Evolutionary conservation across 2,797 vertebrate species (phyloP).

Genomic region (Heliangelus exortis): DNA sequence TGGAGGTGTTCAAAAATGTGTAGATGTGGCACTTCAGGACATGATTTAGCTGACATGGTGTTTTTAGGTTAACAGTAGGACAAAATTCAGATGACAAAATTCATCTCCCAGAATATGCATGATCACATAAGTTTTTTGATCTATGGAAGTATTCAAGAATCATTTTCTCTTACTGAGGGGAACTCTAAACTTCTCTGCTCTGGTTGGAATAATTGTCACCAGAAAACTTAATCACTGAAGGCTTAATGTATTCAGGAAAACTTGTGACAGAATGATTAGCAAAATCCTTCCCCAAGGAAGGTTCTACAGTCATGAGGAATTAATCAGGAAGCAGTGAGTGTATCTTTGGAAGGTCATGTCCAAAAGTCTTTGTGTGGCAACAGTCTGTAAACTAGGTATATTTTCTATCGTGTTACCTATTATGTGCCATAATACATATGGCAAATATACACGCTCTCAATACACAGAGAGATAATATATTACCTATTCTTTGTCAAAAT

Average conservation of each 20-base stretch:
- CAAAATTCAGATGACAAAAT: no score
- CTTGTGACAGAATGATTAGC: not conserved
- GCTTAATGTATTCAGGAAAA: not conserved
- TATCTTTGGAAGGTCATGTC: not conserved
- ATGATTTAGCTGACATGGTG: no score
- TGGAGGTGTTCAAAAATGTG: no score
- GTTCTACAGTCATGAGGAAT: not conserved
- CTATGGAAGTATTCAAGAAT: not conserved
- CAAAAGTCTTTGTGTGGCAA: not conserved
- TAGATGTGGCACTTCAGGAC: no score
- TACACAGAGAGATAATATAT: not conserved
- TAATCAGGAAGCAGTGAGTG: not conserved
- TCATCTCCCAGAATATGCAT: not conserved
- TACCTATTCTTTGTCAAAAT: not conserved
- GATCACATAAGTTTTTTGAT: not conserved
- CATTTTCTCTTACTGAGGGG: not conserved
- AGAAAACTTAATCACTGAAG: not conserved
- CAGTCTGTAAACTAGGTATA: not conserved
- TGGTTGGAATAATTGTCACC: not conserved
- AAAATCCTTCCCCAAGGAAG: not conserved
- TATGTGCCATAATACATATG: not conserved
- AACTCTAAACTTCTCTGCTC: not conserved
- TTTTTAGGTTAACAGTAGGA: no score
- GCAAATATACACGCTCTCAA: no score
- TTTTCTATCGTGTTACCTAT: not conserved